A percentile compares a stretch with the other conserved stretches of the same genome.
These are phyloP conservation scores for Bufo gargarizans DNA, from an alignment of 2,113 vertebrate genomes.

Conservation along the genomic window DNA sequence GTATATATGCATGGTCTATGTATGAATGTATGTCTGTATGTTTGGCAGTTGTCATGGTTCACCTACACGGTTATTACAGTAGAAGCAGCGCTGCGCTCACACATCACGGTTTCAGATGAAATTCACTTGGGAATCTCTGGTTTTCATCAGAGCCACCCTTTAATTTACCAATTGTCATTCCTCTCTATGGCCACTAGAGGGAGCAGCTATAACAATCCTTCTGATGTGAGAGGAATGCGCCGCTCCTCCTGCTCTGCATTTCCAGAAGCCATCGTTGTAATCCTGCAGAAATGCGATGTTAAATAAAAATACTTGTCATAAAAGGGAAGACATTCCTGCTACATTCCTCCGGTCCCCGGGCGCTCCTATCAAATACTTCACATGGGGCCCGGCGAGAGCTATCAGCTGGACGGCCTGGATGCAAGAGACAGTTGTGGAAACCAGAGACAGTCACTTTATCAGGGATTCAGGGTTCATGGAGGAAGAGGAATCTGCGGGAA, in stretches of 20 bases:
- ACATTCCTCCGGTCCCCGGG: conserved; percentile 76
- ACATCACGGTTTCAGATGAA: no score
- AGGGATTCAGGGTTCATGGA: background rate
- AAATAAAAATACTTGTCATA: background rate
- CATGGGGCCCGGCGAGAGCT: conserved; percentile 68
- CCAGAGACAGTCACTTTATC: conserved; percentile 67
- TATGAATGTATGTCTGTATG: no score
- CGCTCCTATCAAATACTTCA: conserved; percentile 72
- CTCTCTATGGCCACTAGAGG: background rate
- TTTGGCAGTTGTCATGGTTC: no score
- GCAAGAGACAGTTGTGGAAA: conserved; percentile 74
- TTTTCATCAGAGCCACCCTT: background rate
- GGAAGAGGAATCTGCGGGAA: background rate
- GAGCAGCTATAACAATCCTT: background rate
- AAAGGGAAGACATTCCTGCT: conserved; percentile 73
- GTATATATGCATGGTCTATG: no score
- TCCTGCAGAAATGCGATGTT: no score
- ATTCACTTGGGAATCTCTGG: no score
- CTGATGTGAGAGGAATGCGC: no score
- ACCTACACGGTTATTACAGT: no score
- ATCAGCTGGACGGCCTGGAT: conserved; percentile 62
- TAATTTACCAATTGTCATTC: background rate
- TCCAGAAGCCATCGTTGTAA: background rate
- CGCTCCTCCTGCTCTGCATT: background rate
- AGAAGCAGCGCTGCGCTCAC: no score